Percentiles rank a stretch among this genome's conserved stretches.
phyloP scores from a whole-genome alignment of 2,888 invertebrate species.

The Globia sparganii region DNA sequence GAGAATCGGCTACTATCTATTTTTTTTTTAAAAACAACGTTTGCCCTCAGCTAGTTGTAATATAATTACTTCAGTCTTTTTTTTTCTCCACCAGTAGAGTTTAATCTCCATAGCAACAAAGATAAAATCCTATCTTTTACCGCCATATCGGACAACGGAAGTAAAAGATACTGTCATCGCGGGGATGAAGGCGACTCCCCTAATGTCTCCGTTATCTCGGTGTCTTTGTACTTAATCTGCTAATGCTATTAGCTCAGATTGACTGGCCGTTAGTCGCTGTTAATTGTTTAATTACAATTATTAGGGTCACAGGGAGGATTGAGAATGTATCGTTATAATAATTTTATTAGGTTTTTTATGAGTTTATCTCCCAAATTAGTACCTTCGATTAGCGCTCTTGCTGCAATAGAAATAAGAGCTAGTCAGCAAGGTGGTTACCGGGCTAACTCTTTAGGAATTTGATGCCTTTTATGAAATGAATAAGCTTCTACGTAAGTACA shows the following conservation, averaged over 20 bases:
- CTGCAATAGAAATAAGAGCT: background rate
- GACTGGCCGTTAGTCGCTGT: slow-evolving; percentile 58
- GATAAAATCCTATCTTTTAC: slow-evolving; percentile 57
- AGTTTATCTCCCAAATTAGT: background rate
- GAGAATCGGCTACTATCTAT: no score
- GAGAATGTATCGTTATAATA: slow-evolving; percentile 25
- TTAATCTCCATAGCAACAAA: slow-evolving; percentile 44
- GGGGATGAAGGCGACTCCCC: slow-evolving; percentile 50
- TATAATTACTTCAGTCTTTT: background rate
- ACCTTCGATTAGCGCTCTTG: background rate
- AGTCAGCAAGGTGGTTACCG: no score
- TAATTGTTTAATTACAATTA: slow-evolving; percentile 67
- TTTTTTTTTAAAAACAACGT: no score
- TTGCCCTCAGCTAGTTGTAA: no score
- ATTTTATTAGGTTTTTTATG: slow-evolving; percentile 18
- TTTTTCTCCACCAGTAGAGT: slow-evolving; percentile 9
- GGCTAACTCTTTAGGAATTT: background rate
- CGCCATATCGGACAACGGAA: slow-evolving; percentile 52
- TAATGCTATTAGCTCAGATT: slow-evolving; percentile 65
- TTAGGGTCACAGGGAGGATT: slow-evolving; percentile 25
- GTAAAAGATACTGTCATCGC: slow-evolving; percentile 57
- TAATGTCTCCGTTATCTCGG: slow-evolving; percentile 60
- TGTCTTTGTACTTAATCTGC: slow-evolving; percentile 60
- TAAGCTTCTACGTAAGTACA: background rate
- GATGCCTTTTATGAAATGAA: background rate